Conservation (phyloP, 2,797 vertebrate species). For the Cuniculus paca region DNA sequence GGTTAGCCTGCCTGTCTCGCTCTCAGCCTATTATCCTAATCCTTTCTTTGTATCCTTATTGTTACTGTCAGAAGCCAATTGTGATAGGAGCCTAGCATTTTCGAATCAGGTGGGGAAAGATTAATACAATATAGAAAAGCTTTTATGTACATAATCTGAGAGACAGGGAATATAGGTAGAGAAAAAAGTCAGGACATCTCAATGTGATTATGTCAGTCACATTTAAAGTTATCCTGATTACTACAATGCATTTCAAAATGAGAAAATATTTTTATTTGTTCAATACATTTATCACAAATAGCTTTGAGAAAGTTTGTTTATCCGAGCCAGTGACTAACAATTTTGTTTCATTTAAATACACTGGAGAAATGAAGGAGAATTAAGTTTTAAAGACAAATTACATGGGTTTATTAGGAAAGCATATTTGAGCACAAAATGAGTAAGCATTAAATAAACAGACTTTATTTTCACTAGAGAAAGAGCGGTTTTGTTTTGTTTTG, state of each 20-base stretch:
- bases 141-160: slow-evolving; percentile 69
- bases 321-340: background rate
- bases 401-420: background rate
- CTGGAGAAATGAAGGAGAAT: background rate
- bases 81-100: slow-evolving; percentile 74
- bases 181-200: background rate
- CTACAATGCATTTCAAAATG: background rate
- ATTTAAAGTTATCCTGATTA: slow-evolving; percentile 54
- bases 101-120: slow-evolving; percentile 75
- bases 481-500: background rate
- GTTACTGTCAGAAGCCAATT: slow-evolving; percentile 77
- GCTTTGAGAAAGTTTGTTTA: slow-evolving; percentile 63
- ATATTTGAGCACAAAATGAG: background rate
- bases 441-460: background rate
- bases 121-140: slow-evolving; percentile 69
- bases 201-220: slow-evolving; percentile 45
- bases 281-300: slow-evolving; percentile 23
- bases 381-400: slow-evolving; percentile 33
- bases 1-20: slow-evolving; percentile 11
- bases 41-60: slow-evolving; percentile 67
- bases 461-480: background rate
- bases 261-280: slow-evolving; percentile 56
- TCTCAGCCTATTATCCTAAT: slow-evolving; percentile 69
- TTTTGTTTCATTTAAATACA: slow-evolving; percentile 47
- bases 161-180: background rate